Percentiles rank a stretch among this genome's conserved stretches.
These are phyloP conservation scores for Cephonodes hylas DNA, from an alignment of 2,888 invertebrate species.

Conservation along the genomic window DNA sequence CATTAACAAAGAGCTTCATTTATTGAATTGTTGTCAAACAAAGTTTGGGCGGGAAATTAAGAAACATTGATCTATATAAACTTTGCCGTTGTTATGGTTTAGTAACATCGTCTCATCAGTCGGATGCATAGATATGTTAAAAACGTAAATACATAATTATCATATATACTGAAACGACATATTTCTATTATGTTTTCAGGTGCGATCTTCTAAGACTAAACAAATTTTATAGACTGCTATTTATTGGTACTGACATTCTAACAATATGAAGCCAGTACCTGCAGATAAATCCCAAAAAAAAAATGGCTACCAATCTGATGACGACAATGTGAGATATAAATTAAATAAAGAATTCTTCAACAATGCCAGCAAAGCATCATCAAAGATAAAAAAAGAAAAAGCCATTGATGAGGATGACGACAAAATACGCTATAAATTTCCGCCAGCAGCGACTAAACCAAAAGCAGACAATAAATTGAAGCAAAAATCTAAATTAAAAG, in stretches of 20 bases:
- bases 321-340: slow-evolving; percentile 68
- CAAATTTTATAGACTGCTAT: not conserved
- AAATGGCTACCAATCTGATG: slow-evolving; percentile 67
- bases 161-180: not conserved
- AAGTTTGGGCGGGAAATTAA: slow-evolving; percentile 55
- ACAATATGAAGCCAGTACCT: slow-evolving; percentile 49
- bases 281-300: slow-evolving; percentile 43
- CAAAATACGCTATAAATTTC: slow-evolving; percentile 62
- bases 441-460: slow-evolving; percentile 45
- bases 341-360: slow-evolving; percentile 59
- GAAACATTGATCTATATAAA: not conserved
- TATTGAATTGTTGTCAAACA: not conserved
- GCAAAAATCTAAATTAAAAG: slow-evolving; percentile 68
- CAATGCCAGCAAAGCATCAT: slow-evolving; percentile 38
- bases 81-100: not conserved
- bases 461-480: slow-evolving; percentile 57
- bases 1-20: too few relatives aligned
- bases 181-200: not conserved
- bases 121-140: not conserved
- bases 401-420: slow-evolving; percentile 62
- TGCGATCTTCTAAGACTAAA: slow-evolving; percentile 8
- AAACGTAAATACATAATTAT: not conserved
- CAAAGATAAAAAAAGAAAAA: slow-evolving; percentile 38
- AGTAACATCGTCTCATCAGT: not conserved
- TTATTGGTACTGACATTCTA: not conserved